A percentile compares a stretch with the other conserved stretches of the same genome.
phyloP scores from a whole-genome alignment of 2,888 invertebrate genomes.

The Laothoe populi region DNA sequence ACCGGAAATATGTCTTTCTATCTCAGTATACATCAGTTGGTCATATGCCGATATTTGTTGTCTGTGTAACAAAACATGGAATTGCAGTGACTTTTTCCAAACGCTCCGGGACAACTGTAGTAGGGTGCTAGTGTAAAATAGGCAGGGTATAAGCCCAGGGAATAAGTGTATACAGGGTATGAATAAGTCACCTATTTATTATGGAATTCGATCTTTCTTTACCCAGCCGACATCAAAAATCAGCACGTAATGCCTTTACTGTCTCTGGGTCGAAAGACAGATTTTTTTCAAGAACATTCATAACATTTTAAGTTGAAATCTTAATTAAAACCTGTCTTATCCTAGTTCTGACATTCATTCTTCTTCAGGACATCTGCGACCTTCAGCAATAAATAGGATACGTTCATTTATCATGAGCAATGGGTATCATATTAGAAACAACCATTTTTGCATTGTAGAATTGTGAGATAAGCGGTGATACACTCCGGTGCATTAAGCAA shows the following conservation, averaged over 20 bases:
- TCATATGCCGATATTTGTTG: no score
- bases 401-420: neutral
- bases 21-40: no score
- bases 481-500: neutral
- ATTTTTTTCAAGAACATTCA: neutral
- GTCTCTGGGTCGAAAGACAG: neutral
- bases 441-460: neutral
- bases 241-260: neutral
- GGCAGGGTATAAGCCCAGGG: no score
- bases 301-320: neutral
- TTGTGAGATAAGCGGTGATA: no score
- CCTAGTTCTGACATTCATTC: neutral
- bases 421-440: neutral
- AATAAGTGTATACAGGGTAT: no score
- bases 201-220: no score
- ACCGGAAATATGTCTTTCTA: no score
- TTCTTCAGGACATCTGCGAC: neutral
- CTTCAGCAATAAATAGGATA: neutral
- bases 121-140: no score
- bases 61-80: no score
- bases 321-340: neutral
- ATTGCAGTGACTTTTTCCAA: no score
- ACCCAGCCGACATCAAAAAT: neutral
- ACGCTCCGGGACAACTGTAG: no score
- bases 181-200: no score